Conservation (phyloP, 2,797 vertebrate species). For the Gobio occitaniae region DNA sequence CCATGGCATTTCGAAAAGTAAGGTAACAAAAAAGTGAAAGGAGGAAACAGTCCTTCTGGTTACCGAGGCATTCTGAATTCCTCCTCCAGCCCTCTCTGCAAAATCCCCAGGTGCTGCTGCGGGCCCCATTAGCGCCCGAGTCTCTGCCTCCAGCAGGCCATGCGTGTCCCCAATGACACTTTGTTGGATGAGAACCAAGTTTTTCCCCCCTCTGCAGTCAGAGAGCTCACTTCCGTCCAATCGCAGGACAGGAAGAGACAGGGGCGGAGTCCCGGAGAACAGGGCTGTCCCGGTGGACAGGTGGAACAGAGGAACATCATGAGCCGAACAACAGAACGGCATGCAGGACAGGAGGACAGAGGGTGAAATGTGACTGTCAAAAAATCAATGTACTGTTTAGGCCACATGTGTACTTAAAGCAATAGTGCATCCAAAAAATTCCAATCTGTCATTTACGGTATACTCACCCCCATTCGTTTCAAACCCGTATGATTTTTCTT, state of each 20-base stretch:
- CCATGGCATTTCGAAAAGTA: slow-evolving; percentile 21
- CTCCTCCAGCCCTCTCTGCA: slow-evolving; percentile 69
- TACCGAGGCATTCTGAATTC: slow-evolving; percentile 57
- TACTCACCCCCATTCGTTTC: not conserved
- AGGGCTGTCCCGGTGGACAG: slow-evolving; percentile 52
- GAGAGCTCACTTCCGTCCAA: slow-evolving; percentile 80
- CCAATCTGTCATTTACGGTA: not conserved
- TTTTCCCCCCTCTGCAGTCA: slow-evolving; percentile 75
- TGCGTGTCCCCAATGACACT: slow-evolving; percentile 84
- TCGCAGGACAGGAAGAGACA: slow-evolving; percentile 62
- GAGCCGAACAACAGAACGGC: slow-evolving; percentile 50
- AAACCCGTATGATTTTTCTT: not conserved
- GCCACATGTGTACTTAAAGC: slow-evolving; percentile 12
- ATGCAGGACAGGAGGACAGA: slow-evolving; percentile 39
- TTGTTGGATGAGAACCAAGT: slow-evolving; percentile 85
- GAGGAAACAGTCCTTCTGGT: slow-evolving; percentile 63
- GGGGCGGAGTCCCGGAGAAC: slow-evolving; percentile 24
- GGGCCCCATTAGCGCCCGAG: slow-evolving; percentile 83
- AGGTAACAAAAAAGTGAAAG: slow-evolving; percentile 36
- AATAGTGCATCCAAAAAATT: slow-evolving; percentile 2
- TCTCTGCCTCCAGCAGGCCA: slow-evolving; percentile 85
- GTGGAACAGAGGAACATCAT: slow-evolving; percentile 53
- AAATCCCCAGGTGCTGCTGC: slow-evolving; percentile 83
- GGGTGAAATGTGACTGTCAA: slow-evolving; percentile 42
- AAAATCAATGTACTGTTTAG: slow-evolving; percentile 33